Evolutionary conservation across 2,888 invertebrate species (phyloP), one percentile per base, ranked within the genome.

Genomic region (Drosophila histrio): DNA sequence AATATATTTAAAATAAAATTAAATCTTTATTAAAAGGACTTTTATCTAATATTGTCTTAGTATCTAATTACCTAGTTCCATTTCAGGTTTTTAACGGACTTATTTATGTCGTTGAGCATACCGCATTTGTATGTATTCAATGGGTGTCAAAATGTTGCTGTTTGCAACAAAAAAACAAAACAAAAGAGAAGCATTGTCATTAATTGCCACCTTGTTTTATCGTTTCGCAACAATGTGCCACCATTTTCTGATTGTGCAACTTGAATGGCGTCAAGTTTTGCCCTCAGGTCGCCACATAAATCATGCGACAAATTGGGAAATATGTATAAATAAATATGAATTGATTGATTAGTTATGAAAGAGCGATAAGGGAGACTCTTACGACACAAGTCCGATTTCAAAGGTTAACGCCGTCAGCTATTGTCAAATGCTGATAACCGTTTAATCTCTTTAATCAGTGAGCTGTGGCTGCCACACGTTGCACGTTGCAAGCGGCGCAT

Each of bases 311-410:
- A 54, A 26, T 13, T 26, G 30, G 11, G 17, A 22, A 39, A 43
- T 24, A 13, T 5, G 34, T 24, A 13, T 5, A 67, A 34, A 34
- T n/a, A 59, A 41, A 49, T 44, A 44, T 36, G 30, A 50, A 22
- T 57, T 72, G 75, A 76, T 76, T 76, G 64, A 77, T 72, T 71
- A 49, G 19, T 32, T 60, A 7, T 28, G 9, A 17, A 22, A 17
- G n/a, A 11, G 6, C 3, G 44, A 43, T 43, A 65, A 13, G 59
- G 15, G 21, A 17, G 24, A 4, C 19, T n/a, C 13, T 17, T 36
- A 1, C 5, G n/a, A 61, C 4, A 61, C 4, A 24, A 32, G 9
- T 32, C 26, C 28, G 8, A 30, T 21, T n/a, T 17, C 26, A 56
- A 46, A 46, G 44, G 36, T 17, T 39, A 19, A 13, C 7, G 3